A percentile compares a stretch with the other conserved stretches of the same genome.
Conservation (phyloP, 1,140 invertebrate species). For the Procambarus virginalis region DNA sequence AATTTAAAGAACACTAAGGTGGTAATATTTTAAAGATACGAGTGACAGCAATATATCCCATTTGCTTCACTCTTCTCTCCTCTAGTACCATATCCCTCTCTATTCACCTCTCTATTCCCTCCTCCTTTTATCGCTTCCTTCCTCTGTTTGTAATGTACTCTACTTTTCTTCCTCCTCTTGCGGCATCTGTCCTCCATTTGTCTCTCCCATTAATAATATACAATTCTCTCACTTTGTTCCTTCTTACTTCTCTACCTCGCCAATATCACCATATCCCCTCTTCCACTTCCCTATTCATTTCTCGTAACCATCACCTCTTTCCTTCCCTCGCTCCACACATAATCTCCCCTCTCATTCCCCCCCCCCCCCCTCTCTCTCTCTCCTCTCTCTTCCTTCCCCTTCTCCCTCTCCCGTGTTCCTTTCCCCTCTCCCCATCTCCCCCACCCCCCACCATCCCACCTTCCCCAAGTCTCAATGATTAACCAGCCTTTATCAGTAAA, state of each 20-base stretch:
- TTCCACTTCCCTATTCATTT: slow-evolving; percentile 7
- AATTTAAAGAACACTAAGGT: too few relatives aligned
- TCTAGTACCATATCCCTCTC: not conserved
- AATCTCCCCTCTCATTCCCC: not conserved
- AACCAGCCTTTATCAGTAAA: slow-evolving; percentile 56
- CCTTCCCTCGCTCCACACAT: not conserved
- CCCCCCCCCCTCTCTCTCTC: not conserved
- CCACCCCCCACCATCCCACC: not conserved
- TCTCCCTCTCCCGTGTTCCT: slow-evolving; percentile 20
- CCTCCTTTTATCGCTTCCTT: not conserved
- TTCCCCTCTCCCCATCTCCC: slow-evolving; percentile 4
- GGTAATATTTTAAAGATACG: too few relatives aligned
- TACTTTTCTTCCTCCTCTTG: not conserved
- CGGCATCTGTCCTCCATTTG: not conserved
- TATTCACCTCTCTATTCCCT: not conserved
- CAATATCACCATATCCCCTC: not conserved
- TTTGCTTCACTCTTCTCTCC: too few relatives aligned
- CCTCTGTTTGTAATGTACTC: not conserved
- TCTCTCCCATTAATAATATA: not conserved
- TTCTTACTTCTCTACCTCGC: not conserved
- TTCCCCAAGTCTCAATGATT: slow-evolving; percentile 27
- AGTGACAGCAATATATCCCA: too few relatives aligned
- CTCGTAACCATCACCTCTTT: not conserved
- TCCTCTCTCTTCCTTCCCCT: slow-evolving; percentile 14
- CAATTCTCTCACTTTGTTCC: not conserved